phyloP scores from a whole-genome alignment of 2,797 vertebrate genomes.

The Botia almorhae region DNA sequence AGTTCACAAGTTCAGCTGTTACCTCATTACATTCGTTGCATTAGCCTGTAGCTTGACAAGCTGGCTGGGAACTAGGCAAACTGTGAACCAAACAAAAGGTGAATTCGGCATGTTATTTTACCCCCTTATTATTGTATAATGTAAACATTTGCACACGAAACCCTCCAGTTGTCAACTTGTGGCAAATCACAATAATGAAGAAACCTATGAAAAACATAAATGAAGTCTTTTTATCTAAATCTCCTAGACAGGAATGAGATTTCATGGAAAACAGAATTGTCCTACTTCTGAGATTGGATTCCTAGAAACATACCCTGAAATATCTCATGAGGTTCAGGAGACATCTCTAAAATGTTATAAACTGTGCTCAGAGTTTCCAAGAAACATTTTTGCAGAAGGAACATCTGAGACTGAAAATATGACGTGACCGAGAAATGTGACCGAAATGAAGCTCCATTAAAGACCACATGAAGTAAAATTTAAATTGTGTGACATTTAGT shows the following conservation, averaged over 20 bases:
- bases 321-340: neutral
- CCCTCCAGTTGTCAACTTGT: no score
- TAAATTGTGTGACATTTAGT: neutral
- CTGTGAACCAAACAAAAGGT: conserved; percentile 1
- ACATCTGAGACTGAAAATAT: neutral
- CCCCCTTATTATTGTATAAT: neutral
- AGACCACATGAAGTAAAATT: neutral
- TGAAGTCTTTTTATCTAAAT: no score
- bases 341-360: neutral
- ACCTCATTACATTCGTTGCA: conserved; percentile 35
- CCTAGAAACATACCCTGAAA: neutral
- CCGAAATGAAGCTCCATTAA: neutral
- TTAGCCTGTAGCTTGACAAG: conserved; percentile 20
- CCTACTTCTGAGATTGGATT: neutral
- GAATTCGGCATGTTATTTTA: neutral
- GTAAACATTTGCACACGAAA: neutral
- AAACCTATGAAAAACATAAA: no score
- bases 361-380: neutral
- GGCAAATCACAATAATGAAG: no score
- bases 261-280: neutral
- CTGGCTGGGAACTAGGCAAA: neutral
- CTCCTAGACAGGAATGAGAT: neutral
- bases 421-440: neutral
- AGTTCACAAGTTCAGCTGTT: conserved; percentile 54
- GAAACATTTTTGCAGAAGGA: neutral